Conservation (phyloP, 2,888 invertebrate genomes). For the Drosophila eohydei region DNA sequence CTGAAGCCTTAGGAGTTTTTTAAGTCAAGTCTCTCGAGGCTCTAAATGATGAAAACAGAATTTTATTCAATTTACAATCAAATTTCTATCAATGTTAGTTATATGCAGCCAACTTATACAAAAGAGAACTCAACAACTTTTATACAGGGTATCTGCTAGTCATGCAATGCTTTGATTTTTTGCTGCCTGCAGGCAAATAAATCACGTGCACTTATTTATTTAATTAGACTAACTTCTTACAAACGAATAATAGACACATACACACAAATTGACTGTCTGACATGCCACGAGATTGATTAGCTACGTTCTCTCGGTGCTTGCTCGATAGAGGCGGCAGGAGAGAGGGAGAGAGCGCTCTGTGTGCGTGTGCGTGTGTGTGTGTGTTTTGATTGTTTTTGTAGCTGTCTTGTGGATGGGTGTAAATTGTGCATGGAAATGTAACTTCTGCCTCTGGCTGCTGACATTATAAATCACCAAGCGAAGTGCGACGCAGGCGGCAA, state of each 20-base stretch:
- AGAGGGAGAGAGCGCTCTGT: conserved; percentile 2
- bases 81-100: too few relatives aligned
- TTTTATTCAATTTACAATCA: too few relatives aligned
- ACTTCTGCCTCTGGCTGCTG: conserved; percentile 79
- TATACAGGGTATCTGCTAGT: conserved; percentile 8
- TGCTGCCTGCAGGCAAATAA: conserved; percentile 67
- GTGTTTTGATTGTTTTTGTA: conserved; percentile 54
- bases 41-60: too few relatives aligned
- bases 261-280: conserved; percentile 80
- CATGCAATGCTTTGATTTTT: conserved; percentile 8
- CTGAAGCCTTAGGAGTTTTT: too few relatives aligned
- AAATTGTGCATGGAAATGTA: conserved; percentile 81
- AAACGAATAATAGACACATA: conserved; percentile 76
- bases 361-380: conserved; percentile 12
- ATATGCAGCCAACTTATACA: background rate
- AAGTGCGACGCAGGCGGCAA: conserved; percentile 26
- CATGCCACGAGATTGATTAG: conserved; percentile 80
- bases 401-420: conserved; percentile 70
- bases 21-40: too few relatives aligned
- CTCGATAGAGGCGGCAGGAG: background rate
- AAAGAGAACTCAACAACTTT: background rate
- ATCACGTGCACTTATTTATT: conserved; percentile 81
- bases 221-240: conserved; percentile 80
- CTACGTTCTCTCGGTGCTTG: conserved; percentile 61
- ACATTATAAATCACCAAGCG: conserved; percentile 78